phyloP scores from a whole-genome alignment of 2,113 vertebrate species.

The Agelaius tricolor region DNA sequence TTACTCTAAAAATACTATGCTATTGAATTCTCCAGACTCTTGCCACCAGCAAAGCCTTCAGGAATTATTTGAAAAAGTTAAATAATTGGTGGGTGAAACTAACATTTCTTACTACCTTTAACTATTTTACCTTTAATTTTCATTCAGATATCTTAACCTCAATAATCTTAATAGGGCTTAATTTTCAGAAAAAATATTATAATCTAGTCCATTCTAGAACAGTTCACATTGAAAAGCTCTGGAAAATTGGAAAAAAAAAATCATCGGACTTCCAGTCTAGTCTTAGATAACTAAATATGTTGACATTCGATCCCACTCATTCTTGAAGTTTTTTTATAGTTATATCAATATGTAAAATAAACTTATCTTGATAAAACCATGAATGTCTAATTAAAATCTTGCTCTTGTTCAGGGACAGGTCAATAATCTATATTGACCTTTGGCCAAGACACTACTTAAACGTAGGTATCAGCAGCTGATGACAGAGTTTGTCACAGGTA shows the following conservation, averaged over 20 bases:
- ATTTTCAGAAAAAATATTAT: neutral
- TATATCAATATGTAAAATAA: neutral
- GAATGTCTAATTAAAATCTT: neutral
- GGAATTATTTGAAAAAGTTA: neutral
- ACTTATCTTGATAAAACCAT: neutral
- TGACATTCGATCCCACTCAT: neutral
- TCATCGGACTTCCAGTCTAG: fast-evolving
- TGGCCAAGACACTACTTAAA: neutral
- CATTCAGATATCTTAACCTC: neutral
- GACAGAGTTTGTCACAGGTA: neutral
- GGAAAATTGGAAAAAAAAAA: neutral
- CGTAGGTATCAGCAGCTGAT: neutral
- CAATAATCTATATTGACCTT: neutral
- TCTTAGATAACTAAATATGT: neutral
- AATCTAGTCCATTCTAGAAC: neutral
- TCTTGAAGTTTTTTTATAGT: neutral
- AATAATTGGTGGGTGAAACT: neutral
- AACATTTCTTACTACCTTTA: neutral
- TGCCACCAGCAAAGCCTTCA: neutral
- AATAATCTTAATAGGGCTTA: neutral
- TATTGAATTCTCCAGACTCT: neutral
- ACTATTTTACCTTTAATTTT: neutral
- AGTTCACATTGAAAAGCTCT: neutral
- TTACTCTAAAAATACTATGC: neutral
- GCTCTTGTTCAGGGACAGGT: neutral